These are phyloP conservation scores for Melolontha melolontha DNA, from an alignment of 2,888 invertebrate genomes.

Conservation along the genomic window DNA sequence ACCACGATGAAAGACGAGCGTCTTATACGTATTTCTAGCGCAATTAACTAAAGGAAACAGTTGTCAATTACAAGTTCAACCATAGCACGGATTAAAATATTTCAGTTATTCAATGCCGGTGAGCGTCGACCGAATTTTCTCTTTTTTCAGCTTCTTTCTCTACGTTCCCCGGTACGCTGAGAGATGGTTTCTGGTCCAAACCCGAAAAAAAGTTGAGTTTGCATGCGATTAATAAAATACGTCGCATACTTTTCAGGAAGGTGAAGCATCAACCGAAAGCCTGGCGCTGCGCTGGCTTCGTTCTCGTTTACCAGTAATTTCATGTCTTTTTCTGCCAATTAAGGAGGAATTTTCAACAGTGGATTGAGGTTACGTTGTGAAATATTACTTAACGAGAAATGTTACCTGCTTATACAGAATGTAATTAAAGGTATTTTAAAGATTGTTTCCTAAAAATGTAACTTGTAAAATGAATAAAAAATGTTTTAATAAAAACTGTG, in stretches of 20 bases:
- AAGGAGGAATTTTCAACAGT: slow-evolving; percentile 42
- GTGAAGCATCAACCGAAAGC: slow-evolving; percentile 6
- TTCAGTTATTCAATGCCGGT: slow-evolving; percentile 29
- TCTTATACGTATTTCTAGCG: slow-evolving; percentile 23
- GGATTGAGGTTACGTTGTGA: slow-evolving; percentile 36
- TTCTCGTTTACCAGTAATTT: slow-evolving; percentile 26
- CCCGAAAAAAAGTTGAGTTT: slow-evolving; percentile 24
- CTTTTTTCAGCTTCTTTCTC: slow-evolving; percentile 5
- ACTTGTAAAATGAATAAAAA: too few species aligned
- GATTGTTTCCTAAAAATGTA: too few species aligned
- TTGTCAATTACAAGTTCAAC: slow-evolving; percentile 35
- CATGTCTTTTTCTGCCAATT: slow-evolving; percentile 44
- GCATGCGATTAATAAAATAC: slow-evolving; percentile 43
- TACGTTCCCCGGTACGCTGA: neutral
- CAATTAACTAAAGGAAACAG: slow-evolving; percentile 40
- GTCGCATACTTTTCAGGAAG: slow-evolving; percentile 40
- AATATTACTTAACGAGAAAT: neutral
- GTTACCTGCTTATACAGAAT: too few species aligned
- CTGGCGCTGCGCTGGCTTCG: slow-evolving; percentile 4
- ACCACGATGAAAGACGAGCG: slow-evolving; percentile 19
- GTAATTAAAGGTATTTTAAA: too few species aligned
- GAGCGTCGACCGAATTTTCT: slow-evolving; percentile 26
- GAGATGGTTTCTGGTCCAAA: slow-evolving; percentile 1
- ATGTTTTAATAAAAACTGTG: too few species aligned
- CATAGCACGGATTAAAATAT: slow-evolving; percentile 27